Base-by-base conservation (phyloP, 2,797 vertebrate genomes). In the Nyctibius grandis region DNA sequence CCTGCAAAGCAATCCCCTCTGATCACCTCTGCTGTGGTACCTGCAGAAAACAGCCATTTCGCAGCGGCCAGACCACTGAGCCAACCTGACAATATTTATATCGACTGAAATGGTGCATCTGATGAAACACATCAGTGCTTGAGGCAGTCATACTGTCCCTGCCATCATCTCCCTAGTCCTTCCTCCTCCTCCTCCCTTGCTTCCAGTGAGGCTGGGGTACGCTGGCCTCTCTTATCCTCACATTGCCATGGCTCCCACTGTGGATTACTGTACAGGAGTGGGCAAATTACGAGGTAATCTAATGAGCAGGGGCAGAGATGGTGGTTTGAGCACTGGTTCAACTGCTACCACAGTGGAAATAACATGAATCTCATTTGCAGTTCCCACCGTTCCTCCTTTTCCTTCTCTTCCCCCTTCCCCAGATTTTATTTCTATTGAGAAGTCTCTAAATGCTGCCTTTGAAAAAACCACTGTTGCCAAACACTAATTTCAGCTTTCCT, bases 381-480 rank as follows among this genome's bases (percentile, higher is more conserved):
- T 94, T 93, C 74, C 78, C 80, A 64, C 56, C 67, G 80, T 87
- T 93, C 51, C 11, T 88, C 36, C 28, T 34, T 86, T 96, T 84
- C 65, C 73, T 86, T 89, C 70, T 90, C 19, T 69, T 85, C 14
- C 16, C 45, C 12, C 17, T 87, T 70, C 64, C 48, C 36, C 53
- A 1, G 94, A 70, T 86, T 94, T 94, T 95, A 33, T 85, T 95
- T 86, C 88, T 91, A 89, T 90, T 91, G 60, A 64, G 89, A 88
- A 88, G 34, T 84, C 74, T 94, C 51, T 95, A 93, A 97, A 82
- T 64, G 70, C 70, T 82, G 51, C 86, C 90, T 94, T 96, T 72
- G 51, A 65, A 85, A 96, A 96, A 94, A 21, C 79, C 94, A 69
- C 94, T 73, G 85, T 86, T 9, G 9, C 89, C 80, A 93, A 68